Evolutionary conservation across 2,888 invertebrate genomes (phyloP).

Genomic region (Hirtodrosophila confusa): DNA sequence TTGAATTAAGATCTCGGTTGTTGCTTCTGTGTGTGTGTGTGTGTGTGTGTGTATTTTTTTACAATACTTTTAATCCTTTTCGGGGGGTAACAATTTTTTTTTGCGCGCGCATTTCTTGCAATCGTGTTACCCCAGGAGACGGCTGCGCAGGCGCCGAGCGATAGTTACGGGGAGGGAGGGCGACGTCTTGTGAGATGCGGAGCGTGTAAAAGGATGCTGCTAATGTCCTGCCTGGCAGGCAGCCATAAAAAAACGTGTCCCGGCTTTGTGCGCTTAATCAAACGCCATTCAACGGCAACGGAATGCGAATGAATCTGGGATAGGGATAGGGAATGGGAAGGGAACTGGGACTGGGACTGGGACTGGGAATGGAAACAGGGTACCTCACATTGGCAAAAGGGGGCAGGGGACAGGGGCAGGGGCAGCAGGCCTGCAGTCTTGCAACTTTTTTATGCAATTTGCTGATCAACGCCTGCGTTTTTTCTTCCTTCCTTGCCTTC

Average conservation of each 20-base stretch:
- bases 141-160: conserved; percentile 68
- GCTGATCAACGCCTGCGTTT: conserved; percentile 61
- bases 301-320: conserved; percentile 16
- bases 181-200: conserved; percentile 46
- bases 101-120: conserved; percentile 70
- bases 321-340: conserved; percentile 10
- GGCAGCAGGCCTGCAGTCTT: conserved; percentile 31
- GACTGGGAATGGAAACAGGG: conserved; percentile 12
- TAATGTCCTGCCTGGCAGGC: conserved; percentile 71
- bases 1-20: conserved; percentile 19
- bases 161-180: conserved; percentile 14
- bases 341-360: conserved; percentile 17
- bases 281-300: conserved; percentile 58
- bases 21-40: not conserved
- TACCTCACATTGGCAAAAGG: conserved; percentile 1
- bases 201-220: conserved; percentile 81
- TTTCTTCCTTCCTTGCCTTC: conserved; percentile 4
- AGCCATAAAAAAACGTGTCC: conserved; percentile 26
- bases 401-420: not conserved
- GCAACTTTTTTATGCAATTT: conserved; percentile 77
- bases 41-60: conserved; percentile 15
- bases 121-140: conserved; percentile 47
- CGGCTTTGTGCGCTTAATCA: conserved; percentile 70
- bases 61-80: conserved; percentile 54
- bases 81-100: conserved; percentile 66